phyloP scores from a whole-genome alignment of 2,113 vertebrate species.

The Rostratula benghalensis region DNA sequence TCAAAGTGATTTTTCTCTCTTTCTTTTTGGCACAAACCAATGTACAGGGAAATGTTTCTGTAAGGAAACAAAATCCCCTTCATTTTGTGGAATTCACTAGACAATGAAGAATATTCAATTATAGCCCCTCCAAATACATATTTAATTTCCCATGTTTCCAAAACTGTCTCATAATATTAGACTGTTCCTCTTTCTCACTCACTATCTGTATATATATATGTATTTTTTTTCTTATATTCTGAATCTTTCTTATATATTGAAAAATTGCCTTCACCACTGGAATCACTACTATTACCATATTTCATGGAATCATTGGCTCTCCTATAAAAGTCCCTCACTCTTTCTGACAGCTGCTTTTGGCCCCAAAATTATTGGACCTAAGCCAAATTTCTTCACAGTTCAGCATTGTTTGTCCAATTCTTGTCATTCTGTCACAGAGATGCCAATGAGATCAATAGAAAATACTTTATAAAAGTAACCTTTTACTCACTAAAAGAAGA shows the following conservation, averaged over 20 bases:
- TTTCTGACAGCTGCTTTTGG: background rate
- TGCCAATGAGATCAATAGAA: background rate
- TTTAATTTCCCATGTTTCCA: constrained; percentile 14
- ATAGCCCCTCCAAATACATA: constrained; percentile 1
- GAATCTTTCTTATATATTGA: background rate
- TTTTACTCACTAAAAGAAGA: background rate
- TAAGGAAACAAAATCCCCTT: constrained; percentile 14
- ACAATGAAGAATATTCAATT: constrained; percentile 38
- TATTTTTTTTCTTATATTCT: background rate
- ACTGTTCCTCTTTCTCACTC: background rate
- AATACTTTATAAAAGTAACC: background rate
- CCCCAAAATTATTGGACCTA: background rate
- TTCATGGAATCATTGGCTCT: background rate
- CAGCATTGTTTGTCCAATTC: background rate
- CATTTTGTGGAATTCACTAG: constrained; percentile 20
- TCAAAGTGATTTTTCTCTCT: constrained; percentile 37
- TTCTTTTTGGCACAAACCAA: constrained; percentile 21
- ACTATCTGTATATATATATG: background rate
- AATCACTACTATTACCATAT: background rate
- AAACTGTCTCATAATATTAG: background rate
- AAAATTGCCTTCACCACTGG: background rate
- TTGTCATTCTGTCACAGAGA: background rate
- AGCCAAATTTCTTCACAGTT: background rate
- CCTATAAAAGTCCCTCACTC: background rate
- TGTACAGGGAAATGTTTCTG: background rate